These are phyloP conservation scores for Microtus montanus DNA, from an alignment of 2,113 vertebrate genomes.

Conservation along the genomic window DNA sequence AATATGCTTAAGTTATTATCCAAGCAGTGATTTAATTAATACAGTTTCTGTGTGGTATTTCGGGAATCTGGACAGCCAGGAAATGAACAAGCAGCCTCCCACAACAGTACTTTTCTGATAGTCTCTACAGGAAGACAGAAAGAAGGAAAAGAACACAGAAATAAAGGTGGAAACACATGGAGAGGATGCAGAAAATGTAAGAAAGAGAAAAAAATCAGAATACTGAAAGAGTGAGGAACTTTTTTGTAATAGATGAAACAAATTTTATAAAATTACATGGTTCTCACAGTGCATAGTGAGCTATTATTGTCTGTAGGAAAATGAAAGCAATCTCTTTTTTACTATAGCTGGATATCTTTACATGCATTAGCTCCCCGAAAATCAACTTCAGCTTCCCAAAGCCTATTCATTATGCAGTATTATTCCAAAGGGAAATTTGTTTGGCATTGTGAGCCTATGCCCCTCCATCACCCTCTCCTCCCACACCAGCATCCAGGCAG, in stretches of 20 bases:
- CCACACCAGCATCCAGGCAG: not conserved
- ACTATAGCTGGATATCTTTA: not conserved
- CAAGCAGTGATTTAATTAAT: too few relatives aligned
- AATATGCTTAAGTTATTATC: too few relatives aligned
- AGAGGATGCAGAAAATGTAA: not conserved
- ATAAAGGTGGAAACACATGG: not conserved
- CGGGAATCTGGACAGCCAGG: fast-evolving
- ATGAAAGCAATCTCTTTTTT: not conserved
- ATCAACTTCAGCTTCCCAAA: not conserved
- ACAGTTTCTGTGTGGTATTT: too few relatives aligned
- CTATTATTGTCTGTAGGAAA: not conserved
- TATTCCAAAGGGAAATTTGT: not conserved
- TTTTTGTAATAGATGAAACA: not conserved
- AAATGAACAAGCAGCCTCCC: too few relatives aligned
- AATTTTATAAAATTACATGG: constrained; percentile 5
- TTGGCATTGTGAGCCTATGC: not conserved
- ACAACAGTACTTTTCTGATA: too few relatives aligned
- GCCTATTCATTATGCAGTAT: not conserved
- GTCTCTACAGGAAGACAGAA: not conserved
- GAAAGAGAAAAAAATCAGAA: not conserved
- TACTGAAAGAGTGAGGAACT: not conserved
- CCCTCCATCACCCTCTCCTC: not conserved
- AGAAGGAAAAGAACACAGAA: not conserved
- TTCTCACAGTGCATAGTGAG: not conserved
- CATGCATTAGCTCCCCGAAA: not conserved